phyloP scores from a whole-genome alignment of 2,113 vertebrate genomes.

The human (Homo sapiens) region DNA sequence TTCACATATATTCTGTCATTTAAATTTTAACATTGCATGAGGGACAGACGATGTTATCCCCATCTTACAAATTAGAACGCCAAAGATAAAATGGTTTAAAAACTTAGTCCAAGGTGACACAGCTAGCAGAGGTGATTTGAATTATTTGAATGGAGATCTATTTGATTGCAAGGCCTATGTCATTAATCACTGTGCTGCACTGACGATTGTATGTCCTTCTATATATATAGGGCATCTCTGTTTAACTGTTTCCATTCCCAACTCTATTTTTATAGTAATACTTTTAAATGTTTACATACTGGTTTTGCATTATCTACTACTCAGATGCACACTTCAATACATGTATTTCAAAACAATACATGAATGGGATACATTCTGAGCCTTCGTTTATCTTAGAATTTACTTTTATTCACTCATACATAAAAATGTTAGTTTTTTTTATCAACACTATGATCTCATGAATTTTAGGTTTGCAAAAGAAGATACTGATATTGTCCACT shows the following conservation, averaged over 20 bases:
- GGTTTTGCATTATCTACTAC: not conserved
- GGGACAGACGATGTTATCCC: constrained; percentile 19
- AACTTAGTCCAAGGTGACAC: constrained; percentile 47
- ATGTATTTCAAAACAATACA: not conserved
- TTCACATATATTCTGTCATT: constrained; percentile 31
- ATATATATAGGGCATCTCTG: not conserved
- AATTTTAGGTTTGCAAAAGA: not conserved
- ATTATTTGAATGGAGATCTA: constrained; percentile 35
- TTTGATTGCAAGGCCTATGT: constrained; percentile 27
- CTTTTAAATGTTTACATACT: not conserved
- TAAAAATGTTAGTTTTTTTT: not conserved
- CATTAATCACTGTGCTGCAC: constrained; percentile 29
- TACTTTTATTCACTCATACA: not conserved
- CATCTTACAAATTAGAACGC: constrained; percentile 55
- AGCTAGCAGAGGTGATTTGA: not conserved
- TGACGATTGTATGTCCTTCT: not conserved
- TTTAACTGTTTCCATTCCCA: constrained; percentile 40
- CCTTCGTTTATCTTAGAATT: not conserved
- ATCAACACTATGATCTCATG: not conserved
- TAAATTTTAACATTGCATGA: constrained; percentile 40
- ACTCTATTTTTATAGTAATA: not conserved
- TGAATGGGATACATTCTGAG: not conserved
- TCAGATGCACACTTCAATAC: not conserved
- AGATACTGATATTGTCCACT: not conserved
- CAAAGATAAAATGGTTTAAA: not conserved